phyloP scores from a whole-genome alignment of 92 coral and sea anemone genomes.

The Nematostella vectensis region DNA sequence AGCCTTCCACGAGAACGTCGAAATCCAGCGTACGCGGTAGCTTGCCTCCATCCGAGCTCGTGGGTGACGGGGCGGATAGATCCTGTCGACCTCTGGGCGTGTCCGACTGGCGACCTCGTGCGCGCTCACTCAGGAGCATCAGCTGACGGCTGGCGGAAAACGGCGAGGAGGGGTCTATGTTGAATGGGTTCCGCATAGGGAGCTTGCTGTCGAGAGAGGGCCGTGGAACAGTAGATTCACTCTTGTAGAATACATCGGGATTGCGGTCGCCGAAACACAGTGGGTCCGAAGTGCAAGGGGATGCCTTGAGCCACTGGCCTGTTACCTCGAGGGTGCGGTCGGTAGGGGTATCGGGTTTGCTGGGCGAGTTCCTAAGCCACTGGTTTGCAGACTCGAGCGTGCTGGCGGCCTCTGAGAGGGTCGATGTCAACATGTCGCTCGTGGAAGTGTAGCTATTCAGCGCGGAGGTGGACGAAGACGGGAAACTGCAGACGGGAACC shows the following conservation, averaged over 20 bases:
- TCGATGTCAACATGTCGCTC: slow-evolving; percentile 8
- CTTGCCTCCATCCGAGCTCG: slow-evolving; percentile 76
- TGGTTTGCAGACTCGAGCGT: slow-evolving; percentile 29
- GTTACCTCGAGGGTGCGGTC: slow-evolving; percentile 15
- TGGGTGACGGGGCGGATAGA: slow-evolving; percentile 38
- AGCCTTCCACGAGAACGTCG: slow-evolving; percentile 46
- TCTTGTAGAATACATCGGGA: slow-evolving; percentile 25
- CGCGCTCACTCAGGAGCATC: slow-evolving; percentile 58
- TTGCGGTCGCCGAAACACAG: too few relatives aligned
- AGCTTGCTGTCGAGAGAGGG: slow-evolving; percentile 7
- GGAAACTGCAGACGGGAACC: slow-evolving; percentile 24
- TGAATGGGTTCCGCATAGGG: neutral
- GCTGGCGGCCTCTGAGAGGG: slow-evolving; percentile 28
- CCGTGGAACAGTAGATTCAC: slow-evolving; percentile 11
- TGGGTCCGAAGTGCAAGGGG: slow-evolving; percentile 6
- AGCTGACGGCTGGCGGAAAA: slow-evolving; percentile 79
- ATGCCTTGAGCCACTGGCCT: slow-evolving; percentile 27
- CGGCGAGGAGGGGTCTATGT: slow-evolving; percentile 44
- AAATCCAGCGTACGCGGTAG: slow-evolving; percentile 63
- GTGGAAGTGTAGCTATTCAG: slow-evolving; percentile 4
- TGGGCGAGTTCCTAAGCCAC: slow-evolving; percentile 22
- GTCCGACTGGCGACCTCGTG: slow-evolving; percentile 39
- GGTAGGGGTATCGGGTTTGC: slow-evolving; percentile 13
- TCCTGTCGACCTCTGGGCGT: slow-evolving; percentile 12
- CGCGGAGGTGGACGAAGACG: slow-evolving; percentile 2